phyloP scores from a whole-genome alignment of 2,797 vertebrate genomes.

The Mormyrops boulengeri region DNA sequence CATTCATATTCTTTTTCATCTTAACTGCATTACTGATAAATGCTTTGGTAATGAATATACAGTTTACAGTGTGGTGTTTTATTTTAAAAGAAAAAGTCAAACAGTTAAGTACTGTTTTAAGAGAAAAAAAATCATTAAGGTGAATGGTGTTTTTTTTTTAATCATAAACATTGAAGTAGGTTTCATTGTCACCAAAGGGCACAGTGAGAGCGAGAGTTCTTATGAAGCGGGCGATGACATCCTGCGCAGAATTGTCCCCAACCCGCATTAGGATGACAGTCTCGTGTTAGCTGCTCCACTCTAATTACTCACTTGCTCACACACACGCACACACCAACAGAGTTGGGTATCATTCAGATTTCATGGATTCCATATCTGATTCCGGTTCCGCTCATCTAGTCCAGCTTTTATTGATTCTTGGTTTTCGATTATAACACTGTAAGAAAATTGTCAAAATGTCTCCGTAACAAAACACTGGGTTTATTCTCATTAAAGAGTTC shows the following conservation, averaged over 20 bases:
- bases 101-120: neutral
- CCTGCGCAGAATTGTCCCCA: neutral
- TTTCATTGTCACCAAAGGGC: neutral
- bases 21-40: neutral
- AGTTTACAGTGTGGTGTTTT: neutral
- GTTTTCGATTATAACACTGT: neutral
- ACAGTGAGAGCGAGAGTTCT: neutral
- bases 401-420: neutral
- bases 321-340: neutral
- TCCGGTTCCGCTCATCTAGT: neutral
- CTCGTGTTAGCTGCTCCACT: neutral
- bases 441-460: neutral
- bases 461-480: neutral
- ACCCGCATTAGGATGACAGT: neutral
- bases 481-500: neutral
- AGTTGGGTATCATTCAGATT: neutral
- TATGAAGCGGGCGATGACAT: neutral
- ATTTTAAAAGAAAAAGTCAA: neutral
- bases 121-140: neutral
- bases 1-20: neutral
- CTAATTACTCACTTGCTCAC: neutral
- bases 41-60: neutral
- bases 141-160: neutral
- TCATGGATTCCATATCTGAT: neutral
- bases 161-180: neutral